Conservation (phyloP, 2,888 invertebrate genomes). For the Hypercompe scribonia region DNA sequence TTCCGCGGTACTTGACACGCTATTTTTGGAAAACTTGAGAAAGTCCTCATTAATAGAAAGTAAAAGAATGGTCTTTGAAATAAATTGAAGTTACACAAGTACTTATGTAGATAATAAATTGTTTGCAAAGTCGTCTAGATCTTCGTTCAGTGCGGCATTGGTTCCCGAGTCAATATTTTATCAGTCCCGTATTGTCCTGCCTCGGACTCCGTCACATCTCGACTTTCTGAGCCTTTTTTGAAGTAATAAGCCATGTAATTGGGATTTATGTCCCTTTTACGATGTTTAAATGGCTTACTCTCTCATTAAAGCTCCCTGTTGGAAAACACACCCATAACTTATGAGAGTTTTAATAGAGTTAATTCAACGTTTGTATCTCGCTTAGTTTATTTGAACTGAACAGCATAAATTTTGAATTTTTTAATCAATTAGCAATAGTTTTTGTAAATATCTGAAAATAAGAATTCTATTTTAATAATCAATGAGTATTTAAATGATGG, state of each 20-base stretch:
- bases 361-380: conserved; percentile 37
- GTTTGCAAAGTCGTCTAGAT: conserved; percentile 45
- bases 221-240: conserved; percentile 65
- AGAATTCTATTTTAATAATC: too few species aligned
- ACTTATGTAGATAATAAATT: conserved; percentile 41
- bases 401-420: background rate
- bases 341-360: conserved; percentile 60
- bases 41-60: background rate
- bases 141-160: conserved; percentile 44
- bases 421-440: too few species aligned
- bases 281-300: conserved; percentile 74
- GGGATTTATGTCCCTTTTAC: conserved; percentile 80
- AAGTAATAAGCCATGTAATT: conserved; percentile 84
- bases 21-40: conserved; percentile 1
- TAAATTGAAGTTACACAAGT: conserved; percentile 5
- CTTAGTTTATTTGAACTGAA: conserved; percentile 7
- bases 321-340: conserved; percentile 67
- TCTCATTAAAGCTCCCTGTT: conserved; percentile 66
- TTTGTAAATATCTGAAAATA: too few species aligned
- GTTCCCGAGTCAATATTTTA: conserved; percentile 60
- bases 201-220: conserved; percentile 65
- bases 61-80: conserved; percentile 22
- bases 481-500: too few species aligned
- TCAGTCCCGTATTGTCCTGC: conserved; percentile 73
- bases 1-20: background rate